phyloP scores from a whole-genome alignment of 1,140 invertebrate genomes.

The Oscheius sp. region DNA sequence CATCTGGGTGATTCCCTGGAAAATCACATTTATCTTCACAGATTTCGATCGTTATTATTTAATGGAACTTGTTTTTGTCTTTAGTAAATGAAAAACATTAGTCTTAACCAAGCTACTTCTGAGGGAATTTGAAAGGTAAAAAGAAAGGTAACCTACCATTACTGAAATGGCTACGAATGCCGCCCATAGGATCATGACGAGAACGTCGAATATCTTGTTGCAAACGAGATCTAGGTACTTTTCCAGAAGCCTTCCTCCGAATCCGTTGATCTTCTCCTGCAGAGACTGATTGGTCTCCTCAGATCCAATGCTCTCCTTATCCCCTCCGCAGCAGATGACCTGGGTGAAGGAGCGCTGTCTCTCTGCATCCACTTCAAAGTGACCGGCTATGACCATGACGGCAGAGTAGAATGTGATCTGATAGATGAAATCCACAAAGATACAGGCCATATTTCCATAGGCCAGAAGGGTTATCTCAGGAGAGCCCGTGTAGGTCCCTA shows the following conservation, averaged over 20 bases:
- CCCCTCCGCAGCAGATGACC: slow-evolving; percentile 25
- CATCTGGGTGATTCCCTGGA: slow-evolving; percentile 56
- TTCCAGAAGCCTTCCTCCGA: slow-evolving; percentile 42
- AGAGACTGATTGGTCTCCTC: slow-evolving; percentile 3
- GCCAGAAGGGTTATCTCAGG: slow-evolving; percentile 46
- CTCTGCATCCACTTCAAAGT: slow-evolving; percentile 51
- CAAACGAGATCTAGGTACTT: slow-evolving; percentile 48
- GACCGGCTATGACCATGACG: slow-evolving; percentile 46
- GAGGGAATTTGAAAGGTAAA: too few relatives aligned
- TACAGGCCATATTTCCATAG: slow-evolving; percentile 52
- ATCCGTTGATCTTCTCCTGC: slow-evolving; percentile 49
- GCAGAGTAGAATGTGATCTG: slow-evolving; percentile 59
- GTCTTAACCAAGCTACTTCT: too few relatives aligned
- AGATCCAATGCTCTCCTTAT: slow-evolving; percentile 14
- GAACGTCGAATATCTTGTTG: slow-evolving; percentile 47
- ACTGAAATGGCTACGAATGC: slow-evolving; percentile 50
- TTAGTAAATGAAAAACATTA: neutral
- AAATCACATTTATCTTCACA: too few relatives aligned
- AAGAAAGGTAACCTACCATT: too few relatives aligned
- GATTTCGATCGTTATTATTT: too few relatives aligned
- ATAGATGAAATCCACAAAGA: slow-evolving; percentile 56
- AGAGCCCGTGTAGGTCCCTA: slow-evolving; percentile 44
- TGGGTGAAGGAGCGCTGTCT: slow-evolving; percentile 12
- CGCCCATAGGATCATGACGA: slow-evolving; percentile 44
- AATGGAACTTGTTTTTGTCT: too few relatives aligned